These are phyloP conservation scores for Geophilus truncorum DNA, from an alignment of 2,888 invertebrate genomes.

Conservation along the genomic window DNA sequence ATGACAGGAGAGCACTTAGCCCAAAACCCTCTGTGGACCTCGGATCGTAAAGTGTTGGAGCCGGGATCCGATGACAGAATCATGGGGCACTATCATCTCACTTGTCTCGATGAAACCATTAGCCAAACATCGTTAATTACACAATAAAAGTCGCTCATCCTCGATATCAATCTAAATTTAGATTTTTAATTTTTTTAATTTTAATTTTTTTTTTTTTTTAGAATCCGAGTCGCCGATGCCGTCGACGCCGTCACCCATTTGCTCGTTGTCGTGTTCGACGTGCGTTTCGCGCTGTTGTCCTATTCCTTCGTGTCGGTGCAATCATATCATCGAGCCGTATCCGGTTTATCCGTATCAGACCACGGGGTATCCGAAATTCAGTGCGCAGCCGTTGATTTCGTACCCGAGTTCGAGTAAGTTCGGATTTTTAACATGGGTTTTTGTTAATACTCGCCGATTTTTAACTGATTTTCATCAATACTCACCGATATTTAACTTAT, in stretches of 20 bases:
- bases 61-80: neutral
- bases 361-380: neutral
- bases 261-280: neutral
- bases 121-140: neutral
- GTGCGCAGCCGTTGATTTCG: neutral
- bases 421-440: neutral
- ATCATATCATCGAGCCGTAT: neutral
- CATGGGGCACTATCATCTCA: neutral
- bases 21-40: neutral
- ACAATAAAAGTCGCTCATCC: neutral
- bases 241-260: neutral
- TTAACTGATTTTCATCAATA: no score
- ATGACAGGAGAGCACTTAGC: neutral
- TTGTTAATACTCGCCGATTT: no score
- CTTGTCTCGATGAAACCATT: neutral
- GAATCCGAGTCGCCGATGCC: neutral
- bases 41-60: no score
- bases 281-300: neutral
- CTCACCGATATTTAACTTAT: no score
- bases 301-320: conserved; percentile 6
- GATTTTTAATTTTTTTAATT: neutral
- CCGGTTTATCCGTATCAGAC: conserved; percentile 27
- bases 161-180: neutral
- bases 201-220: neutral
- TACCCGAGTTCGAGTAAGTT: conserved; percentile 20